Base-by-base conservation (phyloP, 2,113 vertebrate genomes). In the Diadophis punctatus region DNA sequence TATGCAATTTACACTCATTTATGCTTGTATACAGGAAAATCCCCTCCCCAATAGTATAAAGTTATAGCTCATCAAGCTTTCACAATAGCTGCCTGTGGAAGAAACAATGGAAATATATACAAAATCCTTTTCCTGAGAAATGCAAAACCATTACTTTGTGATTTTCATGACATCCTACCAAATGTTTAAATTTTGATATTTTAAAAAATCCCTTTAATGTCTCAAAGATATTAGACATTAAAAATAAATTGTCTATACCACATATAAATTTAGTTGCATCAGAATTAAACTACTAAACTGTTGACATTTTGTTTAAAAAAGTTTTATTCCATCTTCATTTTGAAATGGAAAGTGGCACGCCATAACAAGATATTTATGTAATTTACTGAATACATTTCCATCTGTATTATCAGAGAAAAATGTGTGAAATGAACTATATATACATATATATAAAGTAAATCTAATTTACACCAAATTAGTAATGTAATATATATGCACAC, bases 401-500 rank as follows among this genome's bases (percentile, higher is more conserved):
- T 23, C 56, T 96, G 34, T 90, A 55, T 63, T 93, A 86, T 86
- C n/a, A 52, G 6, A 80, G 34, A 80, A 80, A 80, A 80, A 43
- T 80, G 20, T 43, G 20, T 80, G 34, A 80, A 80, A 80, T 80
- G 74, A 80, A 80, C 18, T 22, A 39, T 43, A 80, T 8, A 39
- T 43, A 80, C 3, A 80, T 39, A 3, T 8, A 80, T 8, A 95
- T 95, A 96, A 97, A 96, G 97, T 95, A 97, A 97, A 96, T 43
- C 12, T 43, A 39, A 80, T 39, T 80, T 80, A 20, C 18, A 92
- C 85, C 94, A 87, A 96, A 97, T 96, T 97, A 90, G 88, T 97
- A 95, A 93, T 95, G 87, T 97, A 94, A 97, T 97, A 93, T 97
- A 95, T 96, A 97, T 95, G 96, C 97, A 97, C 96, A 96, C 95